Base-by-base conservation (phyloP, 2,797 vertebrate species). In the Parambassis ranga region DNA sequence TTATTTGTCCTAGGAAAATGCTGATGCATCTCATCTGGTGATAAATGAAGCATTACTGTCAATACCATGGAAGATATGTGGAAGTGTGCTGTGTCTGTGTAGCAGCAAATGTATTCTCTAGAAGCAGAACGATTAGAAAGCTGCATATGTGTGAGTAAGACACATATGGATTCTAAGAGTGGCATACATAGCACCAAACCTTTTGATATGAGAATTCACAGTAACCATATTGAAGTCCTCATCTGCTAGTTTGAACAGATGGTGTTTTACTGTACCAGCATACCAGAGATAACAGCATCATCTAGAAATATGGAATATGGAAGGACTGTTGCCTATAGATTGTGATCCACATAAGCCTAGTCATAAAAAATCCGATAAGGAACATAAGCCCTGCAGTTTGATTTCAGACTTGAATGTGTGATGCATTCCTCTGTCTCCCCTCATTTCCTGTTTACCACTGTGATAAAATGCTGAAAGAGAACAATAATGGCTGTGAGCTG, bases 181-280 rank as follows among this genome's bases (percentile, higher is more conserved):
- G 24, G 46, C 43, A n/a, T n/a, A 52, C 8, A 3, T 23, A 36
- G 27, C 28, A 27, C 35, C 2, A 58, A 41, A 61, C 14, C 32
- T 67, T 42, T 39, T n/a, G 10, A 26, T 19, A 7, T 14, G 14
- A 35, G 11, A 52, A 65, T 47, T 37, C 20, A 36, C 22, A 36
- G 22, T 8, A 68, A 48, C 10, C 11, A 27, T 32, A 26, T 49
- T 30, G 41, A 64, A 57, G 44, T 57, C 41, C 24, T 24, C 10
- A 58, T 74, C 32, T 56, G 33, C 33, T 14, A 14, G 4, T 5
- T 16, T 31, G 30, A 27, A 60, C 77, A 79, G 71, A 70, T 57
- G 47, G 46, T 59, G 31, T 41, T 77, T 67, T 23, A 60, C 50
- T 51, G 30, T 42, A 33, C 6, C 32, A 31, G 41, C 43, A 24